Evolutionary conservation across 2,113 vertebrate species (phyloP).

Genomic region (Chunga burmeisteri): DNA sequence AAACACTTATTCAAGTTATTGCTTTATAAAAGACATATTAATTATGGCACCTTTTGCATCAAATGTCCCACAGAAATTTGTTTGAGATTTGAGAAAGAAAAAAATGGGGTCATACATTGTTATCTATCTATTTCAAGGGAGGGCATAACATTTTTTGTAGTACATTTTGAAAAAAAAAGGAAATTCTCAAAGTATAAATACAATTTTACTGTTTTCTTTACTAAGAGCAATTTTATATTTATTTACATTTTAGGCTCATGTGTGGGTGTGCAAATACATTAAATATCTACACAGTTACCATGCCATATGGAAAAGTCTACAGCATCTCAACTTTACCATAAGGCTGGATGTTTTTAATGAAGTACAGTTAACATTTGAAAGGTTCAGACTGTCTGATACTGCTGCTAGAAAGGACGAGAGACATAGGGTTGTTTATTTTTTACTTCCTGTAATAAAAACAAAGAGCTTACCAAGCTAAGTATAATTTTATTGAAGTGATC

Average conservation of each 20-base stretch:
- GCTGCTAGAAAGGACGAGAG: background rate
- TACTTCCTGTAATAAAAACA: background rate
- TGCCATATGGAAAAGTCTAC: background rate
- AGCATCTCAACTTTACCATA: background rate
- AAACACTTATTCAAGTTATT: background rate
- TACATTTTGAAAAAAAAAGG: background rate
- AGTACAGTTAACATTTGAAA: background rate
- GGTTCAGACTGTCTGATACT: background rate
- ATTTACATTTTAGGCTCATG: background rate
- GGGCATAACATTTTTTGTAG: background rate
- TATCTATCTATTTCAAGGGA: background rate
- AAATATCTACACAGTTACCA: background rate
- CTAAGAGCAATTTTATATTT: background rate
- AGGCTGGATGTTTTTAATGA: background rate
- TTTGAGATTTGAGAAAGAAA: background rate
- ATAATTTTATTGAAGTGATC: background rate
- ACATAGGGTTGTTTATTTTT: background rate
- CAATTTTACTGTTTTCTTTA: background rate
- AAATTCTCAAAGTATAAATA: background rate
- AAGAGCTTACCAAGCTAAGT: background rate
- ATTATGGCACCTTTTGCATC: background rate
- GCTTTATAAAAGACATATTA: background rate
- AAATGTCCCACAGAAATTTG: background rate
- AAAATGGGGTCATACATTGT: background rate
- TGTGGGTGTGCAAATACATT: background rate